Percentiles rank a stretch among this genome's conserved stretches.
These are phyloP conservation scores for Microplitis deprimator DNA, from an alignment of 2,888 invertebrate genomes.

Conservation along the genomic window DNA sequence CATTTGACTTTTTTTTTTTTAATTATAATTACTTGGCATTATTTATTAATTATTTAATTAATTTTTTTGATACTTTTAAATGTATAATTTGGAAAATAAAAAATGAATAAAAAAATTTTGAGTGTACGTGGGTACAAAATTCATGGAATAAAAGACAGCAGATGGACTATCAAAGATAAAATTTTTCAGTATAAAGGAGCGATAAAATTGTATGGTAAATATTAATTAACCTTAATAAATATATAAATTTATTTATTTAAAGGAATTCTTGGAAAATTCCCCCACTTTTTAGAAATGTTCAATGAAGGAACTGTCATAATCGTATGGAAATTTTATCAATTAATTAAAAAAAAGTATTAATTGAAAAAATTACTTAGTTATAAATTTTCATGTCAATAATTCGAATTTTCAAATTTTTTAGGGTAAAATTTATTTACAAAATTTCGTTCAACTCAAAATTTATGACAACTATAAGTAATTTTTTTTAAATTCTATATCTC, in stretches of 20 bases:
- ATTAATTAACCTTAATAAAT: conserved; percentile 6
- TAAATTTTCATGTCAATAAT: too few species aligned
- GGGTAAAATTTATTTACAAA: too few species aligned
- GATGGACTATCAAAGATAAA: conserved; percentile 79
- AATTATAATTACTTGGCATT: background rate
- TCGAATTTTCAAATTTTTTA: too few species aligned
- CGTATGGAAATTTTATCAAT: too few species aligned
- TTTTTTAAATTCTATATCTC: too few species aligned
- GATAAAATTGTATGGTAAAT: conserved; percentile 77
- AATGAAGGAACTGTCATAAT: too few species aligned
- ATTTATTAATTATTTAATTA: background rate
- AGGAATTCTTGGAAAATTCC: too few species aligned
- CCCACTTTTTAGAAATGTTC: too few species aligned
- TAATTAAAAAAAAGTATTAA: too few species aligned
- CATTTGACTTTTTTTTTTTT: background rate
- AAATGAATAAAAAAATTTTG: conserved; percentile 72
- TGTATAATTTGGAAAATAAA: conserved; percentile 22
- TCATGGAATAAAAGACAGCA: conserved; percentile 78
- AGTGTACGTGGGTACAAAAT: conserved; percentile 65
- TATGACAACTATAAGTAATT: too few species aligned
- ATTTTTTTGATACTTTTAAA: background rate
- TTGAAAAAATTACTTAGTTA: too few species aligned
- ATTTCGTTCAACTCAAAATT: too few species aligned
- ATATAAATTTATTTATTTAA: background rate
- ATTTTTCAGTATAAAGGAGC: conserved; percentile 79